These are phyloP conservation scores for Crypturellus tataupa DNA, from an alignment of 2,797 vertebrate genomes.

Conservation along the genomic window DNA sequence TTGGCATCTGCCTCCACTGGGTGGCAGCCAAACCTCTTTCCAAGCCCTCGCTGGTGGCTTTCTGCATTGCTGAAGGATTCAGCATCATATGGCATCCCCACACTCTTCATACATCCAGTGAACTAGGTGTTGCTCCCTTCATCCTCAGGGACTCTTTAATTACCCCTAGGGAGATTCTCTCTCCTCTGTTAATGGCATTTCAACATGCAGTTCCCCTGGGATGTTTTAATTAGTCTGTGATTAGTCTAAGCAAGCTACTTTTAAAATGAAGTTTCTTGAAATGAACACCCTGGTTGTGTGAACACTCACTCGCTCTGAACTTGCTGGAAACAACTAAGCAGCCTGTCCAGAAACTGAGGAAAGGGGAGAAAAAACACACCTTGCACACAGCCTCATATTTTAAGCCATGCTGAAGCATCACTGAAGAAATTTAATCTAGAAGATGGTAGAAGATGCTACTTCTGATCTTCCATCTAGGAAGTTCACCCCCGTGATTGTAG, in stretches of 20 bases:
- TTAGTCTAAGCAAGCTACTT: neutral
- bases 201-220: neutral
- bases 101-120: neutral
- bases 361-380: fast-evolving
- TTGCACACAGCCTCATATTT: neutral
- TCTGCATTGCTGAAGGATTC: neutral
- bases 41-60: neutral
- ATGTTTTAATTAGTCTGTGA: neutral
- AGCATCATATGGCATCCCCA: fast-evolving
- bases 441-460: neutral
- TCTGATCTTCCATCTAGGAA: neutral
- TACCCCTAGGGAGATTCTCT: neutral
- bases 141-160: neutral
- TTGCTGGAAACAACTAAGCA: neutral
- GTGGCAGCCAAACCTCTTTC: constrained; percentile 57
- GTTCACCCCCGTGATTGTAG: fast-evolving
- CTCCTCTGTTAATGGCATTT: neutral
- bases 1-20: constrained; percentile 27
- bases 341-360: neutral
- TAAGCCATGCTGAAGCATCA: neutral
- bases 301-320: neutral
- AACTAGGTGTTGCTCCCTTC: neutral
- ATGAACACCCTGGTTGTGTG: neutral
- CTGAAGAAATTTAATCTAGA: neutral
- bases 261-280: neutral